These are phyloP conservation scores for Anorthoa munda DNA, from an alignment of 2,888 invertebrate species.

Conservation along the genomic window DNA sequence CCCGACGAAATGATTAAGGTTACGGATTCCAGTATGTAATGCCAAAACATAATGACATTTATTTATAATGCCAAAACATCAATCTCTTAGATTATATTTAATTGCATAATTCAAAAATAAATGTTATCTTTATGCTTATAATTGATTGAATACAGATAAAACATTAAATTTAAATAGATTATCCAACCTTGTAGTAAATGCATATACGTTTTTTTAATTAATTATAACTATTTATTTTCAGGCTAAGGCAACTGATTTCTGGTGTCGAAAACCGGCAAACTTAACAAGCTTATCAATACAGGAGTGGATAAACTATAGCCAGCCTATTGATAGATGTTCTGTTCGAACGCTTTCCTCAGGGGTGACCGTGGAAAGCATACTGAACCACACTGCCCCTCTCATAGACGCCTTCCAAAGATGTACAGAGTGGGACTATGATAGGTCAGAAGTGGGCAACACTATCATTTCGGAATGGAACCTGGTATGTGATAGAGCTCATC, in stretches of 20 bases:
- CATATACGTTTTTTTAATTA: background rate
- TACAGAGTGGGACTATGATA: conserved; percentile 92
- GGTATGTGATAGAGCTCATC: conserved; percentile 93
- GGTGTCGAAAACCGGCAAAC: conserved; percentile 93
- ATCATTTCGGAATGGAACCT: conserved; percentile 95
- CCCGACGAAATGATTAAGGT: background rate
- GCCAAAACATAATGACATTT: no score
- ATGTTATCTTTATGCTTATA: background rate
- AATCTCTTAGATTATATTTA: background rate
- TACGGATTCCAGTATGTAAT: background rate
- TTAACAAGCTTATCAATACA: conserved; percentile 89
- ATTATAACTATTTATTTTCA: conserved; percentile 73
- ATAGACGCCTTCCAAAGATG: conserved; percentile 88
- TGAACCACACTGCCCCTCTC: conserved; percentile 83
- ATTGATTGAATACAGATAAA: background rate
- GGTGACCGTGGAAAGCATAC: conserved; percentile 81
- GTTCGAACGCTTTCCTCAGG: conserved; percentile 86
- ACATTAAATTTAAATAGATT: no score
- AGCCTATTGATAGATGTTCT: conserved; percentile 91
- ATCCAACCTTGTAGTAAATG: background rate
- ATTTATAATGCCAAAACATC: background rate
- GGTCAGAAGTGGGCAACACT: conserved; percentile 91
- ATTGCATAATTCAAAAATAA: background rate
- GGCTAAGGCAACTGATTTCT: conserved; percentile 92
- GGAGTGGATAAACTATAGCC: conserved; percentile 93